Evolutionary conservation across 1,140 invertebrate genomes (phyloP), one percentile per base, ranked within the genome.

Genomic region (Phthorimaea operculella): DNA sequence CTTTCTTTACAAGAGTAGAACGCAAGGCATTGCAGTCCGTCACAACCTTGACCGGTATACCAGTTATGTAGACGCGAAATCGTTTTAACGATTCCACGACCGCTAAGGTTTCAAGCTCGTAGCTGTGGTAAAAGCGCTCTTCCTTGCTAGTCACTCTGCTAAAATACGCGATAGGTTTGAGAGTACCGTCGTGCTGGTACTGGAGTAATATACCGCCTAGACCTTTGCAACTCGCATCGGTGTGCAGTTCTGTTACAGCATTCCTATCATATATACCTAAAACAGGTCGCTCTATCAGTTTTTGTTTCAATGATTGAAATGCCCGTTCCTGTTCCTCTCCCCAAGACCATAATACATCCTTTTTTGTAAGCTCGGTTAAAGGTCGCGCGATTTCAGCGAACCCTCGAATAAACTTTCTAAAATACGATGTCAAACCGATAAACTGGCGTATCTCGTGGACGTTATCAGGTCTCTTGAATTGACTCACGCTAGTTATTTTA

Each of bases 341-440:
- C 58, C 60, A 72, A 21, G 48, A 14, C 33, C 52, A 73, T n/a
- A 33, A 6, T 6, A 34, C 53, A 36, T 53, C 51, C 28, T 68
- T 68, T 45, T 60, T 72, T 11, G 55, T 51, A 17, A 70, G 36
- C 5, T 51, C 16, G 33, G 62, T 65, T 0, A 71, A 42, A 0
- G 59, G 62, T 59, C 47, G 49, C 4, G 63, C 63, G 15, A 64
- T n/a, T n/a, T n/a, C n/a, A n/a, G n/a, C n/a, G n/a, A n/a, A n/a
- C n/a, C n/a, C n/a, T n/a, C n/a, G n/a, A n/a, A n/a, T n/a, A n/a
- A n/a, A n/a, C n/a, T n/a, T n/a, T n/a, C n/a, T n/a, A n/a, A n/a
- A n/a, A n/a, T n/a, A n/a, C n/a, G n/a, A n/a, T n/a, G n/a, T n/a
- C n/a, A n/a, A n/a, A n/a, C n/a, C n/a, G n/a, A n/a, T n/a, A n/a